Conservation (phyloP, 35 echinoderm and acorn worm species). For the Heliocidaris tuberculata region DNA sequence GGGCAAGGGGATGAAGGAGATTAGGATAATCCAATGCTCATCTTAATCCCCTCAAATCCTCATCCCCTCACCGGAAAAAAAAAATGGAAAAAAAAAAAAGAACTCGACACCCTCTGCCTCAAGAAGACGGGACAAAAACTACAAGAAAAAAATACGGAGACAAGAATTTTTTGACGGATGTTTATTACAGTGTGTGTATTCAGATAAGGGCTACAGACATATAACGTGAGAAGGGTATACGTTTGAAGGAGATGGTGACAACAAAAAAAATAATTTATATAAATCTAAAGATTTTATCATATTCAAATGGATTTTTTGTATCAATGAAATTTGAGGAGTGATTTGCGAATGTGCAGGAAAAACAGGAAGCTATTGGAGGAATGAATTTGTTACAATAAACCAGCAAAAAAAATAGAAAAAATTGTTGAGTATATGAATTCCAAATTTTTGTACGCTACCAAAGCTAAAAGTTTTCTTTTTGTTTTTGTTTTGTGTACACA, state of each 20-base stretch:
- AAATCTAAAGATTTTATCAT: slow-evolving; percentile 36
- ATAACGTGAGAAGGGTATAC: not conserved
- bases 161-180: slow-evolving; percentile 3
- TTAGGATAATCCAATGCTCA: slow-evolving; percentile 44
- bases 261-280: slow-evolving; percentile 43
- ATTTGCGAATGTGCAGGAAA: not conserved
- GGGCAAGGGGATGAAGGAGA: slow-evolving; percentile 41
- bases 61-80: slow-evolving; percentile 28
- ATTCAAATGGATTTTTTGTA: slow-evolving; percentile 43
- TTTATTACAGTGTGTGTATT: slow-evolving; percentile 46
- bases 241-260: not conserved
- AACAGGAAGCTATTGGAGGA: not conserved
- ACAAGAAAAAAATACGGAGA: slow-evolving; percentile 9
- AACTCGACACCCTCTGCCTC: slow-evolving; percentile 34
- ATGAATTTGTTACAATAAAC: slow-evolving; percentile 13
- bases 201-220: not conserved
- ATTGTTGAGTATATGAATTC: not conserved
- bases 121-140: slow-evolving; percentile 1
- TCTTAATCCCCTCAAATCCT: slow-evolving; percentile 49
- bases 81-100: slow-evolving; percentile 16
- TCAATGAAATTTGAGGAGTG: slow-evolving; percentile 15
- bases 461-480: not conserved
- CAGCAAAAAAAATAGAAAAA: not conserved
- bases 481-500: slow-evolving; percentile 1
- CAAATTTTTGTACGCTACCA: not conserved